Evolutionary conservation across 2,888 invertebrate genomes (phyloP).

Genomic region (Hanleya hanleyi): DNA sequence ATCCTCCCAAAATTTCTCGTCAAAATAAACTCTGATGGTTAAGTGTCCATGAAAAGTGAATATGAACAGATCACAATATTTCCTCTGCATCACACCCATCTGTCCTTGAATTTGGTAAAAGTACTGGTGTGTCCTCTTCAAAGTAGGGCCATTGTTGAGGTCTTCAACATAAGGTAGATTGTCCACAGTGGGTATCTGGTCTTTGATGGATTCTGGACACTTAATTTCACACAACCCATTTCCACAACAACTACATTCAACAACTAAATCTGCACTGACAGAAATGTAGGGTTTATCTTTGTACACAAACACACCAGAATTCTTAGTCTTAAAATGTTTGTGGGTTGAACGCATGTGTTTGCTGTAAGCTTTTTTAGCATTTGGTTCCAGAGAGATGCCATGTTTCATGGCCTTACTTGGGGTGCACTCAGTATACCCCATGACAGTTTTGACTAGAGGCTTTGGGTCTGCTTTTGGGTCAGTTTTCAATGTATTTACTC

Average conservation of each 20-base stretch:
- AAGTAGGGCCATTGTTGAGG: background rate
- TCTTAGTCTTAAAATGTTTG: conserved; percentile 13
- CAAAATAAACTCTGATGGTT: too few species aligned
- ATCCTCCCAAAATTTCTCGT: too few species aligned
- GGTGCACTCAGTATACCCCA: background rate
- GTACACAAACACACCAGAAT: conserved; percentile 17
- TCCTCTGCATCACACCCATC: background rate
- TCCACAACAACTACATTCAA: conserved; percentile 27
- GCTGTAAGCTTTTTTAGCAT: conserved; percentile 15
- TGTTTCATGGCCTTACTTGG: conserved; percentile 33
- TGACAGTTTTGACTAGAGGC: background rate
- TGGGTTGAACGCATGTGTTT: conserved; percentile 14
- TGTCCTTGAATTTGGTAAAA: conserved; percentile 7
- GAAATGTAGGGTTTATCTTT: conserved; percentile 17
- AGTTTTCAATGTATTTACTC: too few species aligned
- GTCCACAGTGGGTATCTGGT: too few species aligned
- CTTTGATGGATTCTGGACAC: too few species aligned
- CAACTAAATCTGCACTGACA: conserved; percentile 29
- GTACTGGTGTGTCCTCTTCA: conserved; percentile 4
- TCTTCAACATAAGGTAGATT: too few species aligned
- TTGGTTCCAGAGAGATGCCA: conserved; percentile 23
- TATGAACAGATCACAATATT: conserved; percentile 9
- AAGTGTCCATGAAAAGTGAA: conserved; percentile 7
- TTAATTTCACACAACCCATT: too few species aligned
- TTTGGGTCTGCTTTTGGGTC: too few species aligned